These are phyloP conservation scores for Drosophila pachea DNA, from an alignment of 1,140 invertebrate species.

Conservation along the genomic window DNA sequence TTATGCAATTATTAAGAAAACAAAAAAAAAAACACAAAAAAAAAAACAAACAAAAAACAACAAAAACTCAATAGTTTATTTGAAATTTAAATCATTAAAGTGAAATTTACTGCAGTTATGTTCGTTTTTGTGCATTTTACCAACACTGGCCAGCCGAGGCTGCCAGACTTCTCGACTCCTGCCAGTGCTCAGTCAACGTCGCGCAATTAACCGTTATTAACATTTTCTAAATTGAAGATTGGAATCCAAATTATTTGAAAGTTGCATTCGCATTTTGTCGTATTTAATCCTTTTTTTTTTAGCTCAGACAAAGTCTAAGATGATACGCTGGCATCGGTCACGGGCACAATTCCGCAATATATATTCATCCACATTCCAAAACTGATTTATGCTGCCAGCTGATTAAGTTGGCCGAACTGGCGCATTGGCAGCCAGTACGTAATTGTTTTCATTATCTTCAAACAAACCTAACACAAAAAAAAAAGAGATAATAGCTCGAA, in stretches of 20 bases:
- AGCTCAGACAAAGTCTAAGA: constrained; percentile 72
- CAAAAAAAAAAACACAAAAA: background rate
- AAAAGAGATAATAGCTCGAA: background rate
- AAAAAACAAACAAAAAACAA: background rate
- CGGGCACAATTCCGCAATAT: constrained; percentile 88
- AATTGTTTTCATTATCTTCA: constrained; percentile 25
- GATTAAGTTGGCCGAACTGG: background rate
- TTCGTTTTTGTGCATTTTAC: background rate
- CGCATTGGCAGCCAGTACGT: constrained; percentile 30
- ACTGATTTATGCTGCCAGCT: too few relatives aligned
- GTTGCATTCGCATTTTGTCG: too few relatives aligned
- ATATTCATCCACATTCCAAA: too few relatives aligned
- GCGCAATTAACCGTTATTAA: too few relatives aligned
- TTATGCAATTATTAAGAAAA: background rate
- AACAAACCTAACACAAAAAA: too few relatives aligned
- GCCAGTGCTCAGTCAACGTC: background rate
- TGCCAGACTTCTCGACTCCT: background rate
- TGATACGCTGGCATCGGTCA: constrained; percentile 83
- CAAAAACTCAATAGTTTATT: constrained; percentile 11
- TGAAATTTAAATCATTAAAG: constrained; percentile 4
- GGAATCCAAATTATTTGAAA: too few relatives aligned
- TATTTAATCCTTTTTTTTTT: constrained; percentile 80
- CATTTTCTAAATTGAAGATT: too few relatives aligned
- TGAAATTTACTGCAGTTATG: constrained; percentile 7
- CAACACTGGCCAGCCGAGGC: background rate